Conservation (phyloP, 2,888 invertebrate genomes). For the Mesorhabditis belari region DNA sequence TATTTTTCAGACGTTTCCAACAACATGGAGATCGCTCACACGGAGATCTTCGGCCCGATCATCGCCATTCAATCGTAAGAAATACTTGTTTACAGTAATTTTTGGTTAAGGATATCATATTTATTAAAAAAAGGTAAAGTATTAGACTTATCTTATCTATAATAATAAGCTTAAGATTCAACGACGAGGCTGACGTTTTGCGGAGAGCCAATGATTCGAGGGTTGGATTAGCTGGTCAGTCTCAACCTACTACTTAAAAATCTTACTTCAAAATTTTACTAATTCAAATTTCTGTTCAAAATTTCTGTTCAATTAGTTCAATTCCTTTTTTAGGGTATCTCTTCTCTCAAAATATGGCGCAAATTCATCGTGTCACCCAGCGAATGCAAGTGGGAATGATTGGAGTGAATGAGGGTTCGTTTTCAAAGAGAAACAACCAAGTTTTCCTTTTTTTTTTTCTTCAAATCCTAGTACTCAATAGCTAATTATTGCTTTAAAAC, state of each 20-base stretch:
- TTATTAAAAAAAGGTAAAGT: too few relatives aligned
- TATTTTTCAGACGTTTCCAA: conserved; percentile 72
- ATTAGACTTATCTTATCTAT: background rate
- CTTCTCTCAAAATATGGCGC: conserved; percentile 78
- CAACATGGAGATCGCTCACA: conserved; percentile 74
- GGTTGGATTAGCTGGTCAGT: conserved; percentile 76
- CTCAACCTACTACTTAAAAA: too few relatives aligned
- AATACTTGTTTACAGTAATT: conserved; percentile 33
- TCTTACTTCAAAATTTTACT: too few relatives aligned
- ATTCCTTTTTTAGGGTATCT: conserved; percentile 78
- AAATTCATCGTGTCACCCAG: conserved; percentile 80
- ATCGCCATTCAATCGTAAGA: conserved; percentile 69
- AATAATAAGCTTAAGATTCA: conserved; percentile 63
- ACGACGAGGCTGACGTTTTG: conserved; percentile 78
- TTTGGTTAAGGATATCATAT: too few relatives aligned
- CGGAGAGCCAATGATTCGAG: conserved; percentile 73
- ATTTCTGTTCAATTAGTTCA: background rate
- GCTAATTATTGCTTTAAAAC: background rate
- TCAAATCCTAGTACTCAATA: background rate
- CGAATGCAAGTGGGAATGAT: conserved; percentile 77
- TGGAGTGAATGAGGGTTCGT: conserved; percentile 75
- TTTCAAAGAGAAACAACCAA: background rate
- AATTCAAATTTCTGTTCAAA: conserved; percentile 5
- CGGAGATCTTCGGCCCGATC: conserved; percentile 94
- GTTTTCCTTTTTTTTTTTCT: too few relatives aligned